Evolutionary conservation across 2,113 vertebrate species (phyloP), one percentile per base, ranked within the genome.

Genomic region (Procavia capensis): DNA sequence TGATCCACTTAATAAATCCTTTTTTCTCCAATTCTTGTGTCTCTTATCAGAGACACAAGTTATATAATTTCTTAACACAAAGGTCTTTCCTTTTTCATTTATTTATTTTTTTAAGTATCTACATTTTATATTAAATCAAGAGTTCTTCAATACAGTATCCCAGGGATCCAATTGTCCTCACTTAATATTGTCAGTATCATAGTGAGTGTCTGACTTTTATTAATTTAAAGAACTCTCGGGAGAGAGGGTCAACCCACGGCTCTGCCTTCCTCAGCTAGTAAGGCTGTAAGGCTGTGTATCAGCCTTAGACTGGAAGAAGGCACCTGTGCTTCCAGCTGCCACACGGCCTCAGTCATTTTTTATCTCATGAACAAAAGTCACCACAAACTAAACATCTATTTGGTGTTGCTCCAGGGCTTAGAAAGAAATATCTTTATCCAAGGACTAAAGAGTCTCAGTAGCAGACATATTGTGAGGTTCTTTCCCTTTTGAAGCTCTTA

Each of bases 401-500:
- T 81, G 75, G 68, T 88, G 63, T 80, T 31, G 19, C 85, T 94
- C 76, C 0, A 3, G 90, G 84, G 76, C 81, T 95, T 95, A 50
- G 24, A 93, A 45, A 89, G 50, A 94, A 93, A 87, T 92, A 90
- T 93, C 87, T 96, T 95, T 95, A 95, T 90, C 79, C n/a, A 0
- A 96, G 83, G 24, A 72, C 93, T 94, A 89, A 97, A 95, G 61
- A 92, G 61, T 85, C 64, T 95, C 68, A 27, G 29, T 29, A 79
- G 75, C 79, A 75, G 79, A 92, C 86, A 91, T 93, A 86, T 84
- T 94, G 70, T 79, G 83, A 93, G 82, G 31, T 16, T 85, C 64
- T 94, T 97, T 96, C 90, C 74, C 94, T 95, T 93, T 47, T 19
- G 8, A 97, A 96, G 96, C 92, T 88, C 92, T 96, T 96, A 96